These are phyloP conservation scores for Scolopax mira DNA, from an alignment of 2,113 vertebrate genomes.

Conservation along the genomic window DNA sequence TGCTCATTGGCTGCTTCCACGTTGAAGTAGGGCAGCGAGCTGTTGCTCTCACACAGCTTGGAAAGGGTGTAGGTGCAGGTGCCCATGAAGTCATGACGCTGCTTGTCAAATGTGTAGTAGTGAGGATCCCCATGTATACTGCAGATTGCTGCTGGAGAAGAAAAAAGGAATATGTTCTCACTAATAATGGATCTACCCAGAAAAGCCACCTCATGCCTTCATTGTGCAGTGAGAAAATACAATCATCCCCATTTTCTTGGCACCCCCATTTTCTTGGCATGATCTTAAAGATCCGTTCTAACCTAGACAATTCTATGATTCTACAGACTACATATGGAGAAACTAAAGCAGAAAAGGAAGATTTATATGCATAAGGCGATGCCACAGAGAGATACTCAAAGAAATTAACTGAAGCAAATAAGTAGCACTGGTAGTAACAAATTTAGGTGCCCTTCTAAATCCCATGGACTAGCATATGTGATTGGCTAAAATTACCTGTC, in stretches of 20 bases:
- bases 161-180: not conserved
- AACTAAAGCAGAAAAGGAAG: not conserved
- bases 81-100: conserved; percentile 52
- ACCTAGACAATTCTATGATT: too few relatives aligned
- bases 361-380: not conserved
- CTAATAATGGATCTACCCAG: not conserved
- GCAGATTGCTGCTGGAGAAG: not conserved
- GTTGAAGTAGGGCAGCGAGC: conserved; percentile 32
- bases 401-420: not conserved
- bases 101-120: conserved; percentile 51
- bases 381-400: not conserved
- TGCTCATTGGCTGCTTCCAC: conserved; percentile 57
- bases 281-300: too few relatives aligned
- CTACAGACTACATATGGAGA: not conserved
- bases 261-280: too few relatives aligned
- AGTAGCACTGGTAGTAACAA: not conserved
- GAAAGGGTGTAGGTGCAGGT: conserved; percentile 46
- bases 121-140: conserved; percentile 29
- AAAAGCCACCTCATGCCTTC: not conserved
- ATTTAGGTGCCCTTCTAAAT: not conserved
- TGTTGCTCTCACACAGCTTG: conserved; percentile 1
- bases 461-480: not conserved
- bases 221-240: not conserved
- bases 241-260: not conserved
- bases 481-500: conserved; percentile 15